These are phyloP conservation scores for Drosophila subquinaria DNA, from an alignment of 2,888 invertebrate species.

Conservation along the genomic window DNA sequence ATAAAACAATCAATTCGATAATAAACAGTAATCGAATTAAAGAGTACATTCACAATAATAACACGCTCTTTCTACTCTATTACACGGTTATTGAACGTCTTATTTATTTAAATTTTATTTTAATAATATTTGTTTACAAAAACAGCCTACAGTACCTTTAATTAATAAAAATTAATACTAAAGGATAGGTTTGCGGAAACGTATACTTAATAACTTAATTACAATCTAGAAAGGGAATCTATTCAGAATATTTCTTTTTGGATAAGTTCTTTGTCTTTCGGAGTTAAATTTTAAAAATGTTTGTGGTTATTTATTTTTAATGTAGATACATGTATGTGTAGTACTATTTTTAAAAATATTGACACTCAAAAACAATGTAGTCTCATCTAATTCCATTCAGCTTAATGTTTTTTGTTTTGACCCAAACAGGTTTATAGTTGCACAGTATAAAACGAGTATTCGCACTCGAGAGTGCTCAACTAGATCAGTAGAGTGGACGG, in stretches of 20 bases:
- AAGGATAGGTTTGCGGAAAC: background rate
- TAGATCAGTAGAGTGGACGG: background rate
- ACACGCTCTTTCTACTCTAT: background rate
- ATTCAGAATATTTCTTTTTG: too few species aligned
- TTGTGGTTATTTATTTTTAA: too few species aligned
- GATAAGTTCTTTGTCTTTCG: too few species aligned
- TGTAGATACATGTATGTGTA: background rate
- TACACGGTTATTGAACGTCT: background rate
- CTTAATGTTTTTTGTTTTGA: background rate
- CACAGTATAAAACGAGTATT: constrained; percentile 1
- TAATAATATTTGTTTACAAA: background rate
- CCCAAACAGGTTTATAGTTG: background rate
- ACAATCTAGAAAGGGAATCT: too few species aligned
- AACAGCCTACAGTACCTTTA: background rate
- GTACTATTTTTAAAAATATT: background rate
- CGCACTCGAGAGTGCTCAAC: background rate
- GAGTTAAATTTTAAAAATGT: background rate
- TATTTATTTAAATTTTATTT: background rate
- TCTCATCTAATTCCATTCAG: background rate
- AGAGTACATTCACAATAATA: background rate
- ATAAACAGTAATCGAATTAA: constrained; percentile 2
- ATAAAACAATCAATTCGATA: constrained; percentile 2
- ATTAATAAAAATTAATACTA: too few species aligned
- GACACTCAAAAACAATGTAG: background rate
- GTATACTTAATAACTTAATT: background rate